Evolutionary conservation across 1,140 invertebrate genomes (phyloP).

Genomic region (Philotrypesis tridentata): DNA sequence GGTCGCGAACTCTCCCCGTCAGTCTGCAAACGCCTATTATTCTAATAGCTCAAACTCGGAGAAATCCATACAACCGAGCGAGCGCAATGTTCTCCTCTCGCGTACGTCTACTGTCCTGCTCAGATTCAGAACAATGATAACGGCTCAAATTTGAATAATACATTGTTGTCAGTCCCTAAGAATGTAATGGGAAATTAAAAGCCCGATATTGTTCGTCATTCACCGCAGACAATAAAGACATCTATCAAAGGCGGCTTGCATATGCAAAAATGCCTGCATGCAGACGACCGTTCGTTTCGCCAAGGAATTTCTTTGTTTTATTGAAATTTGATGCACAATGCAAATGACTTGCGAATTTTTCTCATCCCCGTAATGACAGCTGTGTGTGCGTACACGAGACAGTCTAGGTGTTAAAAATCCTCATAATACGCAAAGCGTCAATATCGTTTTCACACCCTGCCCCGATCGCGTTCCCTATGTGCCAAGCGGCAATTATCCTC

Average conservation of each 20-base stretch:
- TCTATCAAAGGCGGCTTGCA: not conserved
- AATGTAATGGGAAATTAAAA: not conserved
- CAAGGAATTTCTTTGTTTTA: conserved; percentile 10
- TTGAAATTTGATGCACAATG: conserved; percentile 14
- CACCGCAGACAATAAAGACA: conserved; percentile 9
- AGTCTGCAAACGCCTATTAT: no score
- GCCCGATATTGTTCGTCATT: not conserved
- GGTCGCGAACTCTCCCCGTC: no score
- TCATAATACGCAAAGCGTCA: not conserved
- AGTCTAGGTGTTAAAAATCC: not conserved
- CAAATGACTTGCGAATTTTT: not conserved
- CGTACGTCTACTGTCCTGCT: no score
- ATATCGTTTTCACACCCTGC: conserved; percentile 12
- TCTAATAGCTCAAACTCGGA: no score
- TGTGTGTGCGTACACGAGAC: no score
- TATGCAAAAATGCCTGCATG: conserved; percentile 11
- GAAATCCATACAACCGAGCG: no score
- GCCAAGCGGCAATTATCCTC: not conserved
- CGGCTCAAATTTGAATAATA: not conserved
- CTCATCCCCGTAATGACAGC: not conserved
- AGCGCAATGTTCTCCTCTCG: no score
- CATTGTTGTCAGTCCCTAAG: not conserved
- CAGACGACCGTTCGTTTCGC: not conserved
- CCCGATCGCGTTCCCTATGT: not conserved
- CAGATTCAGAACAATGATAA: not conserved